These are phyloP conservation scores for Rallus crepitans DNA, from an alignment of 2,797 vertebrate genomes.

Conservation along the genomic window DNA sequence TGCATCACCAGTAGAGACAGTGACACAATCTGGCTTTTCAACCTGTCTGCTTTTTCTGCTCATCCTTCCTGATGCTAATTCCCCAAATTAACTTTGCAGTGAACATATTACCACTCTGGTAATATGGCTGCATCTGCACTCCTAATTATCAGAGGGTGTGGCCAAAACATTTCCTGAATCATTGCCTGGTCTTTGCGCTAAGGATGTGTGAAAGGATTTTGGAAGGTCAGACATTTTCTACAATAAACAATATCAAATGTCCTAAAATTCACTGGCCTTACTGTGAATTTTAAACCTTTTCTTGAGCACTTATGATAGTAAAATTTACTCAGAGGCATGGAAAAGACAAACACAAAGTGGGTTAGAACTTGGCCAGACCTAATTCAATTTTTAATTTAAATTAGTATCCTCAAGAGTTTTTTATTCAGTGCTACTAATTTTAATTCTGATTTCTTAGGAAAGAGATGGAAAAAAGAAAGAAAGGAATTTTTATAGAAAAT, in stretches of 20 bases:
- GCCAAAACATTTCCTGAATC: constrained; percentile 31
- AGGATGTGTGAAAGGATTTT: constrained; percentile 46
- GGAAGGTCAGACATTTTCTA: constrained; percentile 25
- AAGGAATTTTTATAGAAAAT: background rate
- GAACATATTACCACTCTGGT: background rate
- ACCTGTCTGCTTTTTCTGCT: constrained; percentile 8
- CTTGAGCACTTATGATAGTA: background rate
- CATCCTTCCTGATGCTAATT: background rate
- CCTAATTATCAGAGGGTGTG: constrained; percentile 26
- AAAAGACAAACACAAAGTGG: constrained; percentile 18
- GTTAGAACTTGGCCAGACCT: background rate
- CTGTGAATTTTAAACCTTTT: constrained; percentile 17
- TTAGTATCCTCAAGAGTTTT: background rate
- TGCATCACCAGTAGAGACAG: background rate
- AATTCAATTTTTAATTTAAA: constrained; percentile 17
- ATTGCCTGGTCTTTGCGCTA: background rate
- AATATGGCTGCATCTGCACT: constrained; percentile 28
- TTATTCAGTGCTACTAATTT: background rate
- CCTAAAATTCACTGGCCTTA: background rate
- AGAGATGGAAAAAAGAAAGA: background rate
- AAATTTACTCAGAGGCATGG: background rate
- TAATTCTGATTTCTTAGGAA: background rate
- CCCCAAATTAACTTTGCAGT: constrained; percentile 13
- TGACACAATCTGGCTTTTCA: constrained; percentile 10
- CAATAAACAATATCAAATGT: background rate